Conservation (phyloP, 2,113 vertebrate species). For the Sclerurus mexicanus region DNA sequence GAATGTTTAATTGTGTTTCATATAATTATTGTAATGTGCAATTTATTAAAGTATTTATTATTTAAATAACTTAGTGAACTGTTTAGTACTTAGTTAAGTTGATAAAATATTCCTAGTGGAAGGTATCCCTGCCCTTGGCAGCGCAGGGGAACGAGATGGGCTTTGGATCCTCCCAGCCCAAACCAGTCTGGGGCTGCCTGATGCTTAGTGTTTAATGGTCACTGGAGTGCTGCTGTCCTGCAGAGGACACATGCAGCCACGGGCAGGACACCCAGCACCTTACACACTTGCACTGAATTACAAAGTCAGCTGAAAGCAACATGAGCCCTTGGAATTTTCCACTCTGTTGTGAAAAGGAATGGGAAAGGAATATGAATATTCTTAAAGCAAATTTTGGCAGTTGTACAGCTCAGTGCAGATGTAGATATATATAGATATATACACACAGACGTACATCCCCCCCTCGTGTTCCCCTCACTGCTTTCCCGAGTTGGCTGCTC, state of each 20-base stretch:
- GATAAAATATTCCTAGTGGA: neutral
- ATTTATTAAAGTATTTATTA: neutral
- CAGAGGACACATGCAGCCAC: neutral
- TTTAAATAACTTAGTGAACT: neutral
- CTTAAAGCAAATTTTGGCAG: neutral
- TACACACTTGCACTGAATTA: rapidly evolving
- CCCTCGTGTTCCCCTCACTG: rapidly evolving
- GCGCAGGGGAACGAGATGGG: neutral
- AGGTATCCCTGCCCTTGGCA: neutral
- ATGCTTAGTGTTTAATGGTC: neutral
- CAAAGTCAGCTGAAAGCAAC: neutral
- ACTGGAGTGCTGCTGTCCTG: neutral
- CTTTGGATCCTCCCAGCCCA: neutral
- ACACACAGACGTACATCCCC: too few relatives aligned
- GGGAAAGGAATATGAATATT: neutral
- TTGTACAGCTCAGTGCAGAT: neutral
- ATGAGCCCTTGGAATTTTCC: neutral
- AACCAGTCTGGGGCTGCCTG: neutral
- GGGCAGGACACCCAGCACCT: neutral
- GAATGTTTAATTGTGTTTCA: neutral
- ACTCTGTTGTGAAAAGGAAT: neutral
- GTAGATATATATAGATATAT: neutral
- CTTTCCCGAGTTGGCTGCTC: neutral
- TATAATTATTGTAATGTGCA: neutral
- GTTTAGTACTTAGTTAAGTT: neutral